Base-by-base conservation (phyloP, 2,113 vertebrate genomes). In the Lethenteron camtschaticum region DNA sequence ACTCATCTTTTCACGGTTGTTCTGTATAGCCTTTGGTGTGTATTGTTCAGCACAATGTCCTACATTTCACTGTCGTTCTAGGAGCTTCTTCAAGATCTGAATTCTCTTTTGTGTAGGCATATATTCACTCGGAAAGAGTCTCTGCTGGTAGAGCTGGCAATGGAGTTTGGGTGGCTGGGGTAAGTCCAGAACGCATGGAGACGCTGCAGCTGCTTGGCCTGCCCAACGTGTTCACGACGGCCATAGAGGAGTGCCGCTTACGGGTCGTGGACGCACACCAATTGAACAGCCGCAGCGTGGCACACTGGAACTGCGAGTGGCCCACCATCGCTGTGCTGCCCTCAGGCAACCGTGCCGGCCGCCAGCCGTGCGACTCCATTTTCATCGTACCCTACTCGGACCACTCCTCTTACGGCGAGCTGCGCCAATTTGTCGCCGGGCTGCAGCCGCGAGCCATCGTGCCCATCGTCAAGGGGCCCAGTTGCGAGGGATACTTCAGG, bases 261-360 rank as follows among this genome's bases (percentile, higher is more conserved):
- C 83, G 84, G 0, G 88, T 76, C 0, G 87, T 94, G 71, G 77
- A 82, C 0, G 77, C 83, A 1, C 73, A 77, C 0, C 76, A 83
- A 73, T 80, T 96, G 75, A 73, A 76, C 70, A 70, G 70, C 9
- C 74, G 81, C 0, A 58, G 80, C 60, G 75, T 96, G 11, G 57
- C 75, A 4, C 69, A 71, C 11, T 95, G 90, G 89, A 95, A 94
- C 76, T 70, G 4, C 9, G 77, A 75, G 72, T 76, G 78, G 9
- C 89, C 87, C 1, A 96, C 90, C 1, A 79, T 96, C 3, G 90
- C 87, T 12, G 85, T 96, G 74, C 74, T 95, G 11, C 92, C 94
- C 58, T 96, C 92, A 0, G 89, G 92, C 77, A 83, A 88, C 56
- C 85, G 81, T 0, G 14, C 63, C 10, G 63, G 24, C n/a, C 79